Base-by-base conservation (phyloP, 2,888 invertebrate species). In the Apodemia zela region DNA sequence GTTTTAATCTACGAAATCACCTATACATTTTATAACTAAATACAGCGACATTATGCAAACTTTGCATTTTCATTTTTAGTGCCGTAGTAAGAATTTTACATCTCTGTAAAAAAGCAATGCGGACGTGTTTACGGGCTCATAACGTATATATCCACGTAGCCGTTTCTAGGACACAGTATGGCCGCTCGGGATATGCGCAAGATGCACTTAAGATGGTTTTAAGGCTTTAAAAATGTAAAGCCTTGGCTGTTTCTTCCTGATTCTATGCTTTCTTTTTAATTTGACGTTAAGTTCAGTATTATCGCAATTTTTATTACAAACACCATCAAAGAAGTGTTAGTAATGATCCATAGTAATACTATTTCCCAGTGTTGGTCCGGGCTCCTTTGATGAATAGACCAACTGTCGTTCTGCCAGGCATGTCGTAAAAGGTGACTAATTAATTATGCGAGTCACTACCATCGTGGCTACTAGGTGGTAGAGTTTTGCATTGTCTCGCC, bases 201-300 rank as follows among this genome's bases (percentile, higher is more conserved):
- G 25, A 29, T 57, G 25, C 54, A 57, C 54, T 57, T 57, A 57
- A 25, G 54, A 57, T 25, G 54, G 54, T 57, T 57, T 57, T 57
- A 57, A 57, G 54, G 54, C 54, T 57, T 57, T 57, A 57, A 57
- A 57, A 57, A 57, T 57, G 54, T 57, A 57, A 57, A 57, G 29
- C 25, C 21, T 51, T 47, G 45, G 45, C 45, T 47, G 17, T 47
- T 47, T 47, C 45, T 17, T 47, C 45, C 17, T 17, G 45, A 17
- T 47, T 47, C 45, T 17, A 17, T 47, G 17, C 45, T 15, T 3
- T n/a, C n/a, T 47, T 47, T 47, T 47, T 15, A 47, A 47, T 47
- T 7, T 47, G n/a, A 47, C 45, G 17, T 47, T 3, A 17, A 47
- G n/a, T 17, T 17, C 17, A 47, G 45, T 47, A 47, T n/a, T n/a